These are phyloP conservation scores for Ptychadena robeensis DNA, from an alignment of 2,797 vertebrate genomes.

Conservation along the genomic window DNA sequence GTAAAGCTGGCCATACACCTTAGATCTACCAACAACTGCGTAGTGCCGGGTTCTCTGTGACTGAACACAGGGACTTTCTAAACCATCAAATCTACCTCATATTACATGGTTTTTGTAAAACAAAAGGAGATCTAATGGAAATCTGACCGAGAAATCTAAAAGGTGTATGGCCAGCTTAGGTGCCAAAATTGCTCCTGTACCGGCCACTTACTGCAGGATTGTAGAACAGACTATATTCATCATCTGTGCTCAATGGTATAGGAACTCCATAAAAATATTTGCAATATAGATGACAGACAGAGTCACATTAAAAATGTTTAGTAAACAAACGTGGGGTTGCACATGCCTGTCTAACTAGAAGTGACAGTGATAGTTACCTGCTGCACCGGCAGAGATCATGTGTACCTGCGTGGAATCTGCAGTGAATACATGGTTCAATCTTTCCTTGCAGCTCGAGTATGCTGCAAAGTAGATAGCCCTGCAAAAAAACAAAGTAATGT, in stretches of 20 bases:
- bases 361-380: conserved; percentile 83
- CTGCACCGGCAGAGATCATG: conserved; percentile 96
- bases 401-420: conserved; percentile 96
- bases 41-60: no score
- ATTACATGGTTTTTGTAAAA: no score
- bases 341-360: not conserved
- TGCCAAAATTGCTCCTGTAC: no score
- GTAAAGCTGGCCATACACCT: no score
- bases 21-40: no score
- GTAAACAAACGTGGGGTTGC: not conserved
- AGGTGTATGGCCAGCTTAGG: no score
- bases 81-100: no score
- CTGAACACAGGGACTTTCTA: no score
- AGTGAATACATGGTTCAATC: conserved; percentile 87
- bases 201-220: not conserved
- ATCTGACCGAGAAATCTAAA: no score
- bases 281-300: not conserved
- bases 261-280: not conserved
- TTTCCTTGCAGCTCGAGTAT: conserved; percentile 96
- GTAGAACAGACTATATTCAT: not conserved
- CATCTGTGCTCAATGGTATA: no score
- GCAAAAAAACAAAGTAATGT: conserved; percentile 65
- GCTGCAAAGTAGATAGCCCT: conserved; percentile 99
- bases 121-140: no score
- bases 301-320: not conserved